These are phyloP conservation scores for Copidosoma aretas DNA, from an alignment of 2,888 invertebrate species.

Conservation along the genomic window DNA sequence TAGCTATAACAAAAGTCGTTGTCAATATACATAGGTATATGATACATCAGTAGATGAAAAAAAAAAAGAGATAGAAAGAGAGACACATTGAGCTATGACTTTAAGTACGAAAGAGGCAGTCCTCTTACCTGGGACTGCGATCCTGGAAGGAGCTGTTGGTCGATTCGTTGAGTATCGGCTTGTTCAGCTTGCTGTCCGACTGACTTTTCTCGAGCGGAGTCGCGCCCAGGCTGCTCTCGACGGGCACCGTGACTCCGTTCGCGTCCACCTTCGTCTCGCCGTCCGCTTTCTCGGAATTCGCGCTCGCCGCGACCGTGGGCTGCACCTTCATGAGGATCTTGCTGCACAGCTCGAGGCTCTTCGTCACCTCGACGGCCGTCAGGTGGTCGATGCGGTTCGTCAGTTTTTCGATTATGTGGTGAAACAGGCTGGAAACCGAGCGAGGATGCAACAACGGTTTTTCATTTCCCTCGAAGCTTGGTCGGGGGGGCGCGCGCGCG, in stretches of 20 bases:
- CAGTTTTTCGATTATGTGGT: conserved; percentile 70
- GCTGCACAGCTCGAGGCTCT: conserved; percentile 72
- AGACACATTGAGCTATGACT: no score
- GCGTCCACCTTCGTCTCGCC: conserved; percentile 19
- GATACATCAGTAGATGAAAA: no score
- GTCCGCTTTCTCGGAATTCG: conserved; percentile 45
- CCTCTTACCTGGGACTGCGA: conserved; percentile 50
- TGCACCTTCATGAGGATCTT: conserved; percentile 79
- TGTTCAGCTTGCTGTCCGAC: conserved; percentile 71
- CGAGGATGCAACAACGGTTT: no score
- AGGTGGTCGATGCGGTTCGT: conserved; percentile 67
- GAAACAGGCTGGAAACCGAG: conserved; percentile 65
- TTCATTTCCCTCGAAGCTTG: no score
- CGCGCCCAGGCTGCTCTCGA: conserved; percentile 50
- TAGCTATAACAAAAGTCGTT: no score
- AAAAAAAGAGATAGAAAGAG: neutral
- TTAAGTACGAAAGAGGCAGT: neutral
- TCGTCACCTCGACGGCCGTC: conserved; percentile 70
- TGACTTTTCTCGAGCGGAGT: conserved; percentile 70
- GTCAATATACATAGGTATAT: no score
- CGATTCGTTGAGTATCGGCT: conserved; percentile 37
- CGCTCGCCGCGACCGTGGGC: conserved; percentile 66
- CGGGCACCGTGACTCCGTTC: conserved; percentile 18
- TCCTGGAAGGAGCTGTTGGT: conserved; percentile 48
- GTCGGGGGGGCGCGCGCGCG: no score